These are phyloP conservation scores for Megalops atlanticus DNA, from an alignment of 2,113 vertebrate species.

Conservation along the genomic window DNA sequence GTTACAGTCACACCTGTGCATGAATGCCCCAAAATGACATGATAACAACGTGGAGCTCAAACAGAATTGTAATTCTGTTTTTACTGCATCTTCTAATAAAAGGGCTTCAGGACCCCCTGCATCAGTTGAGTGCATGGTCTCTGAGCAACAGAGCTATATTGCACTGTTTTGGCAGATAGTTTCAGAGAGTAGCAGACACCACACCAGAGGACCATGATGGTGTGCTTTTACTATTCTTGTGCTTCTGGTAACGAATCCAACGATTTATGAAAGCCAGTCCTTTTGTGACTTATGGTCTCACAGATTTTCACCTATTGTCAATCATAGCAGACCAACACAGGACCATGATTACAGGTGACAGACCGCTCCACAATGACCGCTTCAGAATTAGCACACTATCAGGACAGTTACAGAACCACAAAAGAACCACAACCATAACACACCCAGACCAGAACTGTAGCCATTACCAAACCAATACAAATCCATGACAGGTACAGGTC, in stretches of 20 bases:
- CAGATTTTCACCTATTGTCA: too few relatives aligned
- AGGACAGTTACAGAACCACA: too few relatives aligned
- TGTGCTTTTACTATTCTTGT: background rate
- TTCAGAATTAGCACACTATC: too few relatives aligned
- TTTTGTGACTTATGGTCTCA: background rate
- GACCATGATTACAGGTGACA: too few relatives aligned
- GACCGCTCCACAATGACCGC: too few relatives aligned
- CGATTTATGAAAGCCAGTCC: background rate
- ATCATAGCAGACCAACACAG: too few relatives aligned
- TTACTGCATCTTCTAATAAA: background rate
- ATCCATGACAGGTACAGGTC: too few relatives aligned
- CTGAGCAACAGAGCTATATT: background rate
- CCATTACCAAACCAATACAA: too few relatives aligned
- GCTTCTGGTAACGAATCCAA: background rate
- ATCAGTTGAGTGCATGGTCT: constrained; percentile 1
- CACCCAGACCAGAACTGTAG: too few relatives aligned
- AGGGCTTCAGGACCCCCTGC: background rate
- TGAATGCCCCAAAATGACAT: background rate
- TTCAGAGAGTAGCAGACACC: background rate
- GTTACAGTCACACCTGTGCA: constrained; percentile 47
- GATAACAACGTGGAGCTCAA: background rate
- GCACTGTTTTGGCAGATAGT: constrained; percentile 4
- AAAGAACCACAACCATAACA: too few relatives aligned
- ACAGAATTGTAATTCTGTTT: background rate
- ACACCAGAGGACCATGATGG: background rate